phyloP scores from a whole-genome alignment of 2,113 vertebrate species.

The Cinclus mexicanus region DNA sequence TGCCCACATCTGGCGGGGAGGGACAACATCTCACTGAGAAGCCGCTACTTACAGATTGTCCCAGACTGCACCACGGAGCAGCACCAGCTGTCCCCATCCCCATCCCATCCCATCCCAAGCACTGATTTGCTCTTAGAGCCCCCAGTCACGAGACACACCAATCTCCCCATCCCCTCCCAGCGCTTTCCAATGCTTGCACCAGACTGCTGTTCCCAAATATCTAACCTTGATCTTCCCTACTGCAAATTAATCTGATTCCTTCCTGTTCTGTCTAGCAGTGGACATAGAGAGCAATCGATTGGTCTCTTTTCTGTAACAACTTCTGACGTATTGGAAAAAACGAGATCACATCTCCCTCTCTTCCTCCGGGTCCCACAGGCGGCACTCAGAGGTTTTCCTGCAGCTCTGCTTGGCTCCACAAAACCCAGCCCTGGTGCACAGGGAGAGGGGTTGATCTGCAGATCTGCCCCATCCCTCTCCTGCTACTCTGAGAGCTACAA shows the following conservation, averaged over 20 bases:
- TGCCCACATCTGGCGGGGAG: background rate
- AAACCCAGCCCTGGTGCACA: background rate
- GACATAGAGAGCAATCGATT: background rate
- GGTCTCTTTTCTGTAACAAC: background rate
- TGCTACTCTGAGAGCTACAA: background rate
- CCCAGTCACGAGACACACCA: rapidly evolving
- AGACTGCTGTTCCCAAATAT: background rate
- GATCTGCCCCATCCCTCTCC: background rate
- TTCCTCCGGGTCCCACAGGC: background rate
- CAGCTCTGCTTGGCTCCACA: background rate
- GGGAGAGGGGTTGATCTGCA: background rate
- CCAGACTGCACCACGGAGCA: rapidly evolving
- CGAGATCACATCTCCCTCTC: background rate
- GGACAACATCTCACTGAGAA: background rate
- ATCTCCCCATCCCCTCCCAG: background rate
- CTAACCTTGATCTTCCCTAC: constrained; percentile 55
- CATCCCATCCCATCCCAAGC: no score
- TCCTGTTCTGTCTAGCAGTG: constrained; percentile 12
- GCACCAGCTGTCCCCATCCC: background rate
- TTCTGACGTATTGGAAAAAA: constrained; percentile 12
- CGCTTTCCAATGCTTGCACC: rapidly evolving
- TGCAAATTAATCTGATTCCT: constrained; percentile 56
- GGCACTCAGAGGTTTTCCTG: background rate
- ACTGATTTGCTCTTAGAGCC: rapidly evolving
- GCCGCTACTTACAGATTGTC: background rate